Evolutionary conservation across 2,113 vertebrate species (phyloP).

Genomic region (Rhinolophus sinicus): DNA sequence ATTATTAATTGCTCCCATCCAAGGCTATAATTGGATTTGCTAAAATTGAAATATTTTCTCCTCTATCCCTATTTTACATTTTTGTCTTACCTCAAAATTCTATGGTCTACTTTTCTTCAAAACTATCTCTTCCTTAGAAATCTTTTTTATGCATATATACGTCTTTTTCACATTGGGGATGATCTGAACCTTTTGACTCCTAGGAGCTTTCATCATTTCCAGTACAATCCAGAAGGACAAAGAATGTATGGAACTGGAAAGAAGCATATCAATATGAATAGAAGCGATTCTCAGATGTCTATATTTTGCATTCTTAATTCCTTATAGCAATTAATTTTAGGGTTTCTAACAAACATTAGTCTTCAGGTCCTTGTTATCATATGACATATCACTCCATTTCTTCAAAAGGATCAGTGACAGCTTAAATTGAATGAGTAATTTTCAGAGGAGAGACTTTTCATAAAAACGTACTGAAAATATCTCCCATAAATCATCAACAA

Average conservation of each 20-base stretch:
- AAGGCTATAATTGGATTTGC: background rate
- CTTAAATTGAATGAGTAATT: constrained; percentile 65
- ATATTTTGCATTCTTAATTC: background rate
- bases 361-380: background rate
- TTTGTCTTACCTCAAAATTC: background rate
- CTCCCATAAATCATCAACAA: constrained; percentile 57
- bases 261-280: background rate
- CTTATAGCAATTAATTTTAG: background rate
- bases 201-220: background rate
- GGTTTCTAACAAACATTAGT: background rate
- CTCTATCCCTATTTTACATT: background rate
- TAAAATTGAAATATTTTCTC: background rate
- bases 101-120: background rate
- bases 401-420: constrained; percentile 49
- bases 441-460: constrained; percentile 10
- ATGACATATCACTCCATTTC: constrained; percentile 46
- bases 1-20: background rate
- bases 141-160: background rate
- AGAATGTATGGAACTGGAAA: background rate
- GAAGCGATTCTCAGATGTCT: background rate
- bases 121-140: background rate
- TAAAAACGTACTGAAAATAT: constrained; percentile 67
- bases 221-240: background rate
- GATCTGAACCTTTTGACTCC: background rate
- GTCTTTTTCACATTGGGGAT: background rate